A percentile compares a stretch with the other conserved stretches of the same genome.
Conservation (phyloP, 2,797 vertebrate genomes). For the Okamejei kenojei region DNA sequence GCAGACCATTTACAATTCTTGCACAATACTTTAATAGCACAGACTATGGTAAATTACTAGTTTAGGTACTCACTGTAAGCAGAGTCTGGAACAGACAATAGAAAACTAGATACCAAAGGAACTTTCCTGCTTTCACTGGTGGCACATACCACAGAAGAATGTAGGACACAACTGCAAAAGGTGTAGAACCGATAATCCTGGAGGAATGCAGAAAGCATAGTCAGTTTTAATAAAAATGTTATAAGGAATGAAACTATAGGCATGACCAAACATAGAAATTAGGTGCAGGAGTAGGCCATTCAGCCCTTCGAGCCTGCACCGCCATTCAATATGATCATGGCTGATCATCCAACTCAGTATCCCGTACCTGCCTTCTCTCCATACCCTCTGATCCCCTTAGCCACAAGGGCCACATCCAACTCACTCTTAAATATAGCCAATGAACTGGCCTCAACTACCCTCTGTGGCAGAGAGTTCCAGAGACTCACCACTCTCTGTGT, state of each 20-base stretch:
- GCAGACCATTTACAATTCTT: background rate
- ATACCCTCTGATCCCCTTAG: no score
- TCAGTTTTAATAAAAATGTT: background rate
- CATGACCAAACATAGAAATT: background rate
- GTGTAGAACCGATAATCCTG: slow-evolving; percentile 86
- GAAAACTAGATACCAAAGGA: slow-evolving; percentile 81
- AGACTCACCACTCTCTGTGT: no score
- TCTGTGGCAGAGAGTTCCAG: no score
- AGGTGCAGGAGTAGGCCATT: no score
- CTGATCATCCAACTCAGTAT: no score
- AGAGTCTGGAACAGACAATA: slow-evolving; percentile 89
- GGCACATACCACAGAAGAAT: slow-evolving; percentile 93
- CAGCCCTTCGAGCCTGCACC: no score
- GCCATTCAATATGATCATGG: no score
- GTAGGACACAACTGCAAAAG: slow-evolving; percentile 78
- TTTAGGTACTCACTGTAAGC: slow-evolving; percentile 73
- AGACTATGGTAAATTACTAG: background rate
- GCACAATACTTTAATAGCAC: slow-evolving; percentile 9
- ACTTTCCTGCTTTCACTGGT: slow-evolving; percentile 66
- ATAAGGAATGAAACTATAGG: background rate
- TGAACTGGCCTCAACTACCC: no score
- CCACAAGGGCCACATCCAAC: no score
- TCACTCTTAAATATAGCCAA: no score
- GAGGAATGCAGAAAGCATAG: slow-evolving; percentile 37
- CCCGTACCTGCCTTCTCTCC: no score